phyloP scores from a whole-genome alignment of 1,140 invertebrate species.

The Danaus melanippus region DNA sequence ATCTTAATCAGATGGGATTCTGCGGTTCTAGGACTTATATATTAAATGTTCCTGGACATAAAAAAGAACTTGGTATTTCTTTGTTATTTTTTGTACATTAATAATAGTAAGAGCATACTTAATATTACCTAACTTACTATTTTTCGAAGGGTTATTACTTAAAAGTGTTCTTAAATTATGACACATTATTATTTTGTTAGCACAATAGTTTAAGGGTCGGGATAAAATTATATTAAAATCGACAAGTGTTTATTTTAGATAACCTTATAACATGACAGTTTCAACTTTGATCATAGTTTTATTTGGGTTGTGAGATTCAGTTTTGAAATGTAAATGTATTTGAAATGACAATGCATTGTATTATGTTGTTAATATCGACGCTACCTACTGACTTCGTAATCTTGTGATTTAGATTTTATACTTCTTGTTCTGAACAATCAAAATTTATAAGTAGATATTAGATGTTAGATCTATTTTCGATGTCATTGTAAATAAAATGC shows the following conservation, averaged over 20 bases:
- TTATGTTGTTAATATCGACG: constrained; percentile 47
- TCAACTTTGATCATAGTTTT: constrained; percentile 16
- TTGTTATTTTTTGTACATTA: constrained; percentile 26
- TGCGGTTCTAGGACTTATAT: constrained; percentile 36
- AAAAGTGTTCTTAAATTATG: constrained; percentile 30
- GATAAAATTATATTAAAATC: constrained; percentile 28
- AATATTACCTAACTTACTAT: constrained; percentile 40
- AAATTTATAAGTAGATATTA: constrained; percentile 68
- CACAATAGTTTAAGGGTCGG: constrained; percentile 58
- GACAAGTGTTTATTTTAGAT: constrained; percentile 24
- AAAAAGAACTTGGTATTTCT: constrained; percentile 26
- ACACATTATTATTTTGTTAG: constrained; percentile 48
- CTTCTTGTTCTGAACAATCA: constrained; percentile 71
- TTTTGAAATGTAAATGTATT: constrained; percentile 18
- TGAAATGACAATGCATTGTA: background rate
- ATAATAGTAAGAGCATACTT: constrained; percentile 42
- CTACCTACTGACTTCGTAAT: constrained; percentile 52
- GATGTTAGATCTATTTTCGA: constrained; percentile 72
- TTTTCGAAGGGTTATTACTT: constrained; percentile 56
- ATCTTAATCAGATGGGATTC: constrained; percentile 22
- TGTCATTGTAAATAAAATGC: constrained; percentile 73
- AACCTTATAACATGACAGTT: constrained; percentile 8
- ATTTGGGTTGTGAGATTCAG: constrained; percentile 40
- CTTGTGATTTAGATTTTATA: constrained; percentile 73
- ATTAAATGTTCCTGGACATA: constrained; percentile 53